These are phyloP conservation scores for Pristionchus pacificus DNA, from an alignment of 1,140 invertebrate species.

Conservation along the genomic window DNA sequence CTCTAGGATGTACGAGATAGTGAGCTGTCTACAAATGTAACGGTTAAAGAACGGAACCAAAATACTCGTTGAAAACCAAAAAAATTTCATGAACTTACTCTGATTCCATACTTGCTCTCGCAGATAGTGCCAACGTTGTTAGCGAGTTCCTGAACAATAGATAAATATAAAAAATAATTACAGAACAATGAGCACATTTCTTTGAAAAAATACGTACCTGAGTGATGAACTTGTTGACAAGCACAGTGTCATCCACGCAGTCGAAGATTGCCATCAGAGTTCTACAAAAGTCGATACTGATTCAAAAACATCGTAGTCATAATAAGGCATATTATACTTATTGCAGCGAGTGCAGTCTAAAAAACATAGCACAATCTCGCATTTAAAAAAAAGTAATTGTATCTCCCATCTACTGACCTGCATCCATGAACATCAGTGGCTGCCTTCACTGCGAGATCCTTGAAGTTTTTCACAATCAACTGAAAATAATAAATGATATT, in stretches of 20 bases:
- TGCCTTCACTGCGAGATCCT: constrained; percentile 75
- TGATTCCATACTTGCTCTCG: constrained; percentile 66
- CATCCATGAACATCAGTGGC: constrained; percentile 76
- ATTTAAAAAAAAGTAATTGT: too few relatives aligned
- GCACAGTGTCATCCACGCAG: constrained; percentile 83
- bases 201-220: constrained; percentile 48
- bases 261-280: constrained; percentile 79
- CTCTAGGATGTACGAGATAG: constrained; percentile 76
- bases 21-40: constrained; percentile 60
- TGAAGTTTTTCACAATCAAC: constrained; percentile 67
- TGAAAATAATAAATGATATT: background rate
- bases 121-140: constrained; percentile 71
- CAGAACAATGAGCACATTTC: background rate
- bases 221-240: constrained; percentile 74
- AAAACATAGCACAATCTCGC: background rate
- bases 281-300: constrained; percentile 61
- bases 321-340: background rate
- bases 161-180: background rate
- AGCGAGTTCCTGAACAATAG: constrained; percentile 69
- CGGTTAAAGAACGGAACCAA: background rate
- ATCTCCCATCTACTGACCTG: too few relatives aligned
- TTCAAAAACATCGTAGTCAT: background rate
- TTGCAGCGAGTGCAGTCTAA: background rate
- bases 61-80: too few relatives aligned
- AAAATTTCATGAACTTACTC: too few relatives aligned